Base-by-base conservation (phyloP, 2,888 invertebrate species). In the Athrips mouffetella region DNA sequence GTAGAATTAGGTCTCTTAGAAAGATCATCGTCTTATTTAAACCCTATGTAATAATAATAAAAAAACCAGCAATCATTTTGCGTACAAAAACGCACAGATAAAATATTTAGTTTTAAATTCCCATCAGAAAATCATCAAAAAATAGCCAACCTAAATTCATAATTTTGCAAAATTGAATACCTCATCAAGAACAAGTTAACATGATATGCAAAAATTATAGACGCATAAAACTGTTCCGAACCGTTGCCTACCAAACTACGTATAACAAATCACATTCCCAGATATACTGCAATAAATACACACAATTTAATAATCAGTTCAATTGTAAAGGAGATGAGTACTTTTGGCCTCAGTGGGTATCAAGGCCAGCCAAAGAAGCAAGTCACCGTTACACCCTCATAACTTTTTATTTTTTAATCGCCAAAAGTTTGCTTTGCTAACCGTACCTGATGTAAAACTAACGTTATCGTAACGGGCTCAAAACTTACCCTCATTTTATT, bases 341-440 rank as follows among this genome's bases (percentile, higher is more conserved):
- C 21, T 37, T 37, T 37, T n/a, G 15, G 44, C 11, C 31, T 31
- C 21, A 30, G 2, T 44, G 31, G 31, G 20, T 10, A 31, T 20
- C 31, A 10, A 31, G 44, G 44, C 21, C 31, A 44, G 5, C 29
- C n/a, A 4, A 4, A 18, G 35, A 16, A 20, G 16, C 15, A 27
- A 8, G 13, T 8, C 44, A 44, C 44, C 44, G 44, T 44, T 44
- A 44, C 31, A 44, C 20, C 44, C 31, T 44, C 44, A 44, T 44
- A 44, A 31, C 31, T 44, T 31, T 44, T 21, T 37, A 21, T 11
- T 21, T 37, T 37, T 31, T 44, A 31, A 44, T 44, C 44, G 21
- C 30, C 44, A 21, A 44, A 44, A 44, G 37, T 37, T 13, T 18
- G 11, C 2, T 20, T 8, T 10, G 11, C 18, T 21, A 37, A 44